Base-by-base conservation (phyloP, 2,888 invertebrate species). In the Brassicogethes aeneus region DNA sequence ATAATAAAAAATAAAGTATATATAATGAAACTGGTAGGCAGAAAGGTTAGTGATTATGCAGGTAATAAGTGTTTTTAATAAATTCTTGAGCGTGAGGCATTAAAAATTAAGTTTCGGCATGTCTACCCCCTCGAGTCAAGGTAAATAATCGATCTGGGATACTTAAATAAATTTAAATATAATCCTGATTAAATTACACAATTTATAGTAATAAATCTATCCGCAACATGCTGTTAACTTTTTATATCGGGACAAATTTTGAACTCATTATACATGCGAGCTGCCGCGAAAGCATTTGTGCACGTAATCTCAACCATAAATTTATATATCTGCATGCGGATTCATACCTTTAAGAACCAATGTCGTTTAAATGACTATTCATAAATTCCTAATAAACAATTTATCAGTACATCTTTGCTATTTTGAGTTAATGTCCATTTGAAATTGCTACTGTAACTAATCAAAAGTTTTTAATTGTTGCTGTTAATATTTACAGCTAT, bases 221-320 rank as follows among this genome's bases (percentile, higher is more conserved):
- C 16, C 16, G 35, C 34, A 36, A 42, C 17, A 39, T 34, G 36
- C 41, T 17, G 36, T 44, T 42, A 46, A 34, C 42, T 44, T 44
- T 47, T 47, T 47, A 37, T 38, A 36, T 36, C 39, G 39, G 40
- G 46, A 47, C 46, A 47, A 44, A 47, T 45, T 45, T 47, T 41
- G 37, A 39, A 39, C 30, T 23, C 41, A 43, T 47, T 47, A 43
- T 41, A 45, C 43, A 47, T 40, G 42, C 36, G 35, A 42, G 36
- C 40, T 34, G 41, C 41, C 16, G 23, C 34, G 40, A 32, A 36
- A 42, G 41, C 41, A 33, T 37, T 42, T 47, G 38, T 37, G 44
- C 42, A 47, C 40, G 41, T 40, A 44, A 47, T 17, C 34, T 32
- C 10, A 8, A 7, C 30, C 31, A 46, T 46, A 40, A 42, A 46